These are phyloP conservation scores for Metallyticus violacea DNA, from an alignment of 2,888 invertebrate genomes.

Conservation along the genomic window DNA sequence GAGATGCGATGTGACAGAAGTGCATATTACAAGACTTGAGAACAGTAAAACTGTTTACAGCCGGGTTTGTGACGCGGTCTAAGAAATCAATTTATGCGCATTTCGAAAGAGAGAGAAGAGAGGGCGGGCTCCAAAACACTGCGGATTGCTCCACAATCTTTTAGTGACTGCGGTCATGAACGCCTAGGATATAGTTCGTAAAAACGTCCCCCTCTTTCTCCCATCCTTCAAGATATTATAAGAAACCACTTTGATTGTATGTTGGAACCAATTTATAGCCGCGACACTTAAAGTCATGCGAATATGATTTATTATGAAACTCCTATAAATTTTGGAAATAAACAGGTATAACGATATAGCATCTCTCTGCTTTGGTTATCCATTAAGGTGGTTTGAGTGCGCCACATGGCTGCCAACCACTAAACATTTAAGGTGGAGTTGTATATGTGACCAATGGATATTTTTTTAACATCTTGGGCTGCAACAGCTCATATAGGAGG, in stretches of 20 bases:
- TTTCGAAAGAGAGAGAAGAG: neutral
- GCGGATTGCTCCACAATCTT: neutral
- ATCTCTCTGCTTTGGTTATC: neutral
- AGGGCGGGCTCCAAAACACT: neutral
- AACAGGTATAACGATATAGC: slow-evolving; percentile 9
- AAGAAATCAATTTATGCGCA: neutral
- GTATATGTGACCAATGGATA: neutral
- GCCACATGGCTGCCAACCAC: neutral
- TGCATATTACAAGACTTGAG: neutral
- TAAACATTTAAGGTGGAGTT: neutral
- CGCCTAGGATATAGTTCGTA: neutral
- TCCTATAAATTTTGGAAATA: slow-evolving; percentile 27
- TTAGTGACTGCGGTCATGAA: neutral
- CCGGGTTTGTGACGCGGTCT: neutral
- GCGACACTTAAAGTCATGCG: slow-evolving; percentile 26
- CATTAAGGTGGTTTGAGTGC: neutral
- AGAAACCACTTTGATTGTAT: slow-evolving; percentile 23
- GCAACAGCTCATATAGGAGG: neutral
- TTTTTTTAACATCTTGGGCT: neutral
- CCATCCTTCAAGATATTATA: neutral
- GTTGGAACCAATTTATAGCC: slow-evolving; percentile 30
- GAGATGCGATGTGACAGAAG: neutral
- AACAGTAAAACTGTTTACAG: neutral
- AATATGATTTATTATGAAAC: slow-evolving; percentile 28
- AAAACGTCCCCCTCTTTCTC: neutral